Evolutionary conservation across 2,888 invertebrate species (phyloP), one percentile per base, ranked within the genome.

Genomic region (Rambutsinella grinnellia): DNA sequence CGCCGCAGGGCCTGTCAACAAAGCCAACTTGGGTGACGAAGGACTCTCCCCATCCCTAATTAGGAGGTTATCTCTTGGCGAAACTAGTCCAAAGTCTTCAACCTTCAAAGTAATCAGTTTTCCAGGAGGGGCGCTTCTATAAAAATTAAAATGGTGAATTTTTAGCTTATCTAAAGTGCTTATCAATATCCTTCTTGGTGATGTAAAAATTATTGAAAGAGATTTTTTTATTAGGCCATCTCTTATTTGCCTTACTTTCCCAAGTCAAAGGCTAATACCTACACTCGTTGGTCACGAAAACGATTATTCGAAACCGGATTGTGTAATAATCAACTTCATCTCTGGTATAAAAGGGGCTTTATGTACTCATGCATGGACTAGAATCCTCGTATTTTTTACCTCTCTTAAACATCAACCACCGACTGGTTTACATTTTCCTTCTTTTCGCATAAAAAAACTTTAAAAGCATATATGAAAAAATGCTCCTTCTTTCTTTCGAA

Each of bases 71-170:
- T 99, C 98, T 81, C 94, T 90, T 83, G 92, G 92, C 85, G 91
- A 90, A 85, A 93, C 93, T 79, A 95, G 88, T 85, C 95, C 95
- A 84, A 96, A 88, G 85, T 95, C 94, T 85, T 95, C 94, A 66
- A 95, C 91, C 88, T 97, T 96, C 61, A 99, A 88, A 1, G 97
- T 96, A 80, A 99, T 93, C 78, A 97, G 94, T 86, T 95, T 91
- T 54, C 96, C 97, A 28, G 93, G 91, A 85, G 96, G 94, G 1
- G 98, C 94, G 85, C 93, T 93, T 58, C 94, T 92, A 87, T 97
- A 98, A 65, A 96, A 90, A 84, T 93, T 93, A 0, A 97, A 97
- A 87, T 95, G 97, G 70, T 95, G 95, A n/a, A n/a, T n/a, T n/a
- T n/a, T n/a, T n/a, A n/a, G n/a, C n/a, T n/a, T n/a, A n/a, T n/a